These are phyloP conservation scores for Paguma larvata DNA, from an alignment of 2,797 vertebrate species.

Conservation along the genomic window DNA sequence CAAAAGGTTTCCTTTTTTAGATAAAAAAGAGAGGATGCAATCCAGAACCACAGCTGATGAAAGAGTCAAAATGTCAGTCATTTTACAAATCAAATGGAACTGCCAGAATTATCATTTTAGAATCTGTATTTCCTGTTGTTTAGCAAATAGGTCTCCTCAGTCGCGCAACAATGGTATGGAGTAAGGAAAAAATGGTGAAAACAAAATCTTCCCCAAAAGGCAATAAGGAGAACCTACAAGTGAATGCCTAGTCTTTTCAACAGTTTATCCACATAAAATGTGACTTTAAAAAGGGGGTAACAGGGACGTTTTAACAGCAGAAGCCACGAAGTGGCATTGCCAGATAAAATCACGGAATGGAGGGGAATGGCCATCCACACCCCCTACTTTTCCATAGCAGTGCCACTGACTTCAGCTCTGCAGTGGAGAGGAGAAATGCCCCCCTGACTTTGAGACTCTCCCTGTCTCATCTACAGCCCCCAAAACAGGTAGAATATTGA, in stretches of 20 bases:
- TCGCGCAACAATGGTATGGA: neutral
- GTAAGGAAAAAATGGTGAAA: neutral
- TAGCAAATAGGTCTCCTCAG: neutral
- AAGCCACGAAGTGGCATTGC: constrained; percentile 7
- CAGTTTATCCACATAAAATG: neutral
- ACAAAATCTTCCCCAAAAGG: neutral
- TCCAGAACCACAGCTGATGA: constrained; percentile 33
- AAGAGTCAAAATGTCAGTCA: constrained; percentile 26
- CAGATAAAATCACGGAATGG: neutral
- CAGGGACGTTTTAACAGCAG: neutral
- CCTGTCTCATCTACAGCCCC: neutral
- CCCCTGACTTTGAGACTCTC: neutral
- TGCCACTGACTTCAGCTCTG: neutral
- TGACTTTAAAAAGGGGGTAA: neutral
- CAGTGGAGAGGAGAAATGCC: neutral
- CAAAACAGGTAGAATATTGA: neutral
- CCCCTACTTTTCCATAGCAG: neutral
- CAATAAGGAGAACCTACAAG: neutral
- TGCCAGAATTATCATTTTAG: neutral
- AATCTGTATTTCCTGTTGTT: constrained; percentile 58
- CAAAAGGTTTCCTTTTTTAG: neutral
- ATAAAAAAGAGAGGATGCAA: constrained; percentile 1
- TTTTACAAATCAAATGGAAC: constrained; percentile 34
- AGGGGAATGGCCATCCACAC: neutral
- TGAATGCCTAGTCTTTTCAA: neutral